Evolutionary conservation across 2,113 vertebrate genomes (phyloP).

Genomic region (Perccottus glenii): DNA sequence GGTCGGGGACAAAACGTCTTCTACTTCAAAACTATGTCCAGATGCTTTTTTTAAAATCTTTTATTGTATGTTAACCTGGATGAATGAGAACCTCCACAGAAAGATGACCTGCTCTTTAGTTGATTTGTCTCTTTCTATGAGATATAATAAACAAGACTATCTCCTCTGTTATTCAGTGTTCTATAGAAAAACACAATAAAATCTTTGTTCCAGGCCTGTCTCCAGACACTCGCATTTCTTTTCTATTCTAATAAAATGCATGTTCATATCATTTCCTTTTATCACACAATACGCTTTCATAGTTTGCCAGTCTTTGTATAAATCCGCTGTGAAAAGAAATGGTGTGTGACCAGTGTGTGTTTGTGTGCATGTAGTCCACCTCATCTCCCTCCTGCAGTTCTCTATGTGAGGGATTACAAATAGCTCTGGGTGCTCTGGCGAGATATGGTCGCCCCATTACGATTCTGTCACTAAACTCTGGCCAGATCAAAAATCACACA

Average conservation of each 20-base stretch:
- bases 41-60: no score
- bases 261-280: conserved; percentile 43
- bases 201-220: conserved; percentile 22
- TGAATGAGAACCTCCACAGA: no score
- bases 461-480: conserved; percentile 41
- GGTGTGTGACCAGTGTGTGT: conserved; percentile 16
- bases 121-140: conserved; percentile 14
- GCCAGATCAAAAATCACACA: conserved; percentile 20
- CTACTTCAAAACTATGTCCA: no score
- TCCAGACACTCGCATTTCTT: conserved; percentile 24
- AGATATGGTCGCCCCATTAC: conserved; percentile 59
- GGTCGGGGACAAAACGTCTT: no score
- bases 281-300: conserved; percentile 47
- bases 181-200: conserved; percentile 24
- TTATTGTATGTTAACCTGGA: no score
- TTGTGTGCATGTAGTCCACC: conserved; percentile 3
- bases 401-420: conserved; percentile 53
- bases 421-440: conserved; percentile 31
- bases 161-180: conserved; percentile 32
- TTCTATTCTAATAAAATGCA: conserved; percentile 54
- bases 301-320: conserved; percentile 29
- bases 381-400: conserved; percentile 49
- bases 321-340: conserved; percentile 22
- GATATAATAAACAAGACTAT: conserved; percentile 13
- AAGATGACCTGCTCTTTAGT: conserved; percentile 20